A percentile compares a stretch with the other conserved stretches of the same genome.
Conservation (phyloP, 2,797 vertebrate genomes). For the Chlorospingus flavigularis region DNA sequence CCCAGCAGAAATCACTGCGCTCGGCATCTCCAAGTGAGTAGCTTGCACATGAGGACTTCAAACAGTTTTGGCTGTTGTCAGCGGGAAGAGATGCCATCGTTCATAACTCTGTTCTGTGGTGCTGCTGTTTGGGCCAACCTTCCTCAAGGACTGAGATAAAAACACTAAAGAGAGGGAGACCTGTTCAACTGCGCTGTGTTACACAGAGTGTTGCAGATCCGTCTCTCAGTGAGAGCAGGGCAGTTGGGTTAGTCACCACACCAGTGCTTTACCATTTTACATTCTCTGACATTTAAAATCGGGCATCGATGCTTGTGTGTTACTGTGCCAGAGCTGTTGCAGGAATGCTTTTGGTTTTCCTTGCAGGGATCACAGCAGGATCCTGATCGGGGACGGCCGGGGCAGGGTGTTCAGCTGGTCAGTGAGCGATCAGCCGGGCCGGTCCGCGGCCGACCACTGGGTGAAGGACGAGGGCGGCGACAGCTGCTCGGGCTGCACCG, state of each 20-base stretch:
- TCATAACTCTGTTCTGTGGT: background rate
- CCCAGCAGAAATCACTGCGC: slow-evolving; percentile 91
- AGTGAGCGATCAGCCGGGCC: slow-evolving; percentile 94
- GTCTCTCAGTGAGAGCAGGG: background rate
- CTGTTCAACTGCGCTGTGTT: background rate
- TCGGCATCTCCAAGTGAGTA: slow-evolving; percentile 94
- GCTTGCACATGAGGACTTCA: accelerated
- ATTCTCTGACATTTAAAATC: accelerated
- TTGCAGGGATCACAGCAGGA: slow-evolving; percentile 94
- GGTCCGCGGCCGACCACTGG: slow-evolving; percentile 96
- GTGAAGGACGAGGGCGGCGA: slow-evolving; percentile 97
- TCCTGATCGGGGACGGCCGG: slow-evolving; percentile 91
- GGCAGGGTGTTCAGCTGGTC: slow-evolving; percentile 99
- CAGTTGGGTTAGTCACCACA: accelerated
- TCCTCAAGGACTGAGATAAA: background rate
- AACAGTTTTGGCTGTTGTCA: accelerated
- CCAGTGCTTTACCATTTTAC: accelerated
- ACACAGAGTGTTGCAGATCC: background rate
- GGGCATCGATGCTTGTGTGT: accelerated
- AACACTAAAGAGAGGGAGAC: background rate
- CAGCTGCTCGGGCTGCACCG: slow-evolving; percentile 91
- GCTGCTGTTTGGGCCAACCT: background rate
- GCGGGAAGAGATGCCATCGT: accelerated
- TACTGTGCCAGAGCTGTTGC: background rate
- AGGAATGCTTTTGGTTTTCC: background rate